Conservation (phyloP, 2,797 vertebrate species). For the Chloroceryle inda region DNA sequence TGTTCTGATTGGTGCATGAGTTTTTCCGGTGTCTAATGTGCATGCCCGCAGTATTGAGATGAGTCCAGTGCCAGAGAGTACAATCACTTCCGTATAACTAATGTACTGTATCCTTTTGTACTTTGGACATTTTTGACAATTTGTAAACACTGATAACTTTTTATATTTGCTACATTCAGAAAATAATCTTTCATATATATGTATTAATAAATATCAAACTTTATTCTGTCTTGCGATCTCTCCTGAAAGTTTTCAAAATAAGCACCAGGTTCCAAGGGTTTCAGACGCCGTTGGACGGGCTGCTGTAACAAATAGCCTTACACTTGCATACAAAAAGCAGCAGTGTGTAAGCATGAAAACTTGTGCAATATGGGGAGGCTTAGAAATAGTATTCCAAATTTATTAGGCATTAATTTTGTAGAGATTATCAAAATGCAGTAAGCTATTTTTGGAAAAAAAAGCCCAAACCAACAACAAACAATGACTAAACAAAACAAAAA, state of each 20-base stretch:
- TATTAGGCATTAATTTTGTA: not conserved
- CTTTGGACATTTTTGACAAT: slow-evolving; percentile 78
- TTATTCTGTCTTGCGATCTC: slow-evolving; percentile 30
- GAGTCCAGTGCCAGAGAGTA: slow-evolving; percentile 70
- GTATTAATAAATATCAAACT: slow-evolving; percentile 70
- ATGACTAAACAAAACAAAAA: not conserved
- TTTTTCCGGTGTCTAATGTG: slow-evolving; percentile 69
- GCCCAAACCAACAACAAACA: too few species aligned
- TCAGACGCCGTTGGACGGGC: not conserved
- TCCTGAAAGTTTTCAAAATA: not conserved
- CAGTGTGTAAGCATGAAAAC: not conserved
- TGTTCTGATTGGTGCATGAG: slow-evolving; percentile 68
- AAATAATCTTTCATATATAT: slow-evolving; percentile 75
- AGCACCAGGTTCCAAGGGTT: not conserved
- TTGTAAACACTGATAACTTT: slow-evolving; percentile 82
- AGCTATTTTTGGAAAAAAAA: not conserved
- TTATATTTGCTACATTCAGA: slow-evolving; percentile 82
- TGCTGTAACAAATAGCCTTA: not conserved
- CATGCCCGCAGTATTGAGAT: slow-evolving; percentile 71
- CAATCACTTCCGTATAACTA: slow-evolving; percentile 72
- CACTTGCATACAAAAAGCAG: not conserved
- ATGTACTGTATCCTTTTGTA: slow-evolving; percentile 80
- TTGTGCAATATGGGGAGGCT: not conserved
- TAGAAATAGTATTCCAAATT: not conserved
- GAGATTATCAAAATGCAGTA: not conserved